Evolutionary conservation across 2,888 invertebrate genomes (phyloP), one percentile per base, ranked within the genome.

Genomic region (Kryphioiulus occultus): DNA sequence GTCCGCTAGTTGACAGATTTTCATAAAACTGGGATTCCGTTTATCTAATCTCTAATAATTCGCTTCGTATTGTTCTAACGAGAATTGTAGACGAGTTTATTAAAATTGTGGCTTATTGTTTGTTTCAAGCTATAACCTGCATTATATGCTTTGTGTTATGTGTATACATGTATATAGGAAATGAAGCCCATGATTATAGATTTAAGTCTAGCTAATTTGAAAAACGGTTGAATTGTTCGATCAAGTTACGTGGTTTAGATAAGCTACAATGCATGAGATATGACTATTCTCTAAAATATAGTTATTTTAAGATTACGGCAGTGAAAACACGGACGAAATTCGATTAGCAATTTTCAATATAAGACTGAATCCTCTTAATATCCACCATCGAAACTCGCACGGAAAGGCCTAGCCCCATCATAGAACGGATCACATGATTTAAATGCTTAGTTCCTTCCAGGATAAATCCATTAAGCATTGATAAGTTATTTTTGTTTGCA

Each of bases 401-500:
- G 17, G 47, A 47, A 68, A 35, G 35, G 35, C 35, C 35, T 35
- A 35, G n/a, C 68, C 68, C 22, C 22, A 7, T 0, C 12, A 22
- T 68, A 12, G 22, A 22, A 22, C 22, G 68, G 26, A 68, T 68
- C 26, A 26, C 7, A 68, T 68, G 68, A 26, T 68, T 26, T 22
- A 68, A 22, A 22, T 3, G 12, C 22, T 10, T 9, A 59, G n/a
- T 59, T 68, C 68, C 68, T 68, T 68, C 68, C 68, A 68, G 68
- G 26, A 68, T 68, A 26, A 68, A 68, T 22, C 68, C 68, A 68
- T 68, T 68, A 68, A 68, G 68, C 22, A 68, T 68, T 68, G 68
- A 68, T 68, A 68, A 68, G 68, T 22, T 26, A 68, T 68, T 68
- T 68, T 68, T 68, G 68, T 68, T 68, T 68, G 68, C 68, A 68